Percentiles rank a stretch among this genome's conserved stretches.
phyloP scores from a whole-genome alignment of 1,140 invertebrate species.

The Drosophila ficusphila region DNA sequence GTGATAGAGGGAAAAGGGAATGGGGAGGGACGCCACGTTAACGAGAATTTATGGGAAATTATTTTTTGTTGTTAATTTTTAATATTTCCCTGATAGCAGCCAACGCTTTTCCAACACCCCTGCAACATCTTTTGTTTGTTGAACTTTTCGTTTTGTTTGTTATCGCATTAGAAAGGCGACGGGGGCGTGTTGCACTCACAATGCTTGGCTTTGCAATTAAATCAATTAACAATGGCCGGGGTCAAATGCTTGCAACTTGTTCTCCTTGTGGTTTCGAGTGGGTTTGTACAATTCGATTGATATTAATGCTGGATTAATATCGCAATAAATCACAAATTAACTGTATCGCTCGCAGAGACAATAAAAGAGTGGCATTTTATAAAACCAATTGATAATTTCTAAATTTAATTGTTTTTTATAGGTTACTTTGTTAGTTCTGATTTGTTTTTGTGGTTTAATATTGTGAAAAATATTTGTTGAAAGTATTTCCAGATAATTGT shows the following conservation, averaged over 20 bases:
- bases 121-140: constrained; percentile 45
- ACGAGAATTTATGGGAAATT: constrained; percentile 83
- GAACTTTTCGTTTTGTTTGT: constrained; percentile 55
- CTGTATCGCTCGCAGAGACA: constrained; percentile 2
- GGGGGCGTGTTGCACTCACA: constrained; percentile 22
- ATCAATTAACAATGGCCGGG: constrained; percentile 63
- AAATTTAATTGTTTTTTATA: background rate
- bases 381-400: background rate
- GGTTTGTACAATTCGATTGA: constrained; percentile 63
- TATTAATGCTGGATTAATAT: constrained; percentile 67
- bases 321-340: constrained; percentile 75
- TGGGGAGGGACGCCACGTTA: constrained; percentile 36
- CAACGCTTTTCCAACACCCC: constrained; percentile 13
- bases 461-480: background rate
- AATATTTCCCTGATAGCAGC: constrained; percentile 64
- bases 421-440: too few species aligned
- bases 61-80: constrained; percentile 82
- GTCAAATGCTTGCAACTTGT: constrained; percentile 54
- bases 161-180: constrained; percentile 55
- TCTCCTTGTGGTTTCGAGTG: constrained; percentile 29
- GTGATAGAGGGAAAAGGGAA: constrained; percentile 41
- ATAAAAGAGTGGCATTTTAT: background rate
- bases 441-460: background rate
- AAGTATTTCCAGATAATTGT: background rate
- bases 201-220: constrained; percentile 68